phyloP scores from a whole-genome alignment of 1,140 invertebrate genomes.

The Rhopalosiphum padi region DNA sequence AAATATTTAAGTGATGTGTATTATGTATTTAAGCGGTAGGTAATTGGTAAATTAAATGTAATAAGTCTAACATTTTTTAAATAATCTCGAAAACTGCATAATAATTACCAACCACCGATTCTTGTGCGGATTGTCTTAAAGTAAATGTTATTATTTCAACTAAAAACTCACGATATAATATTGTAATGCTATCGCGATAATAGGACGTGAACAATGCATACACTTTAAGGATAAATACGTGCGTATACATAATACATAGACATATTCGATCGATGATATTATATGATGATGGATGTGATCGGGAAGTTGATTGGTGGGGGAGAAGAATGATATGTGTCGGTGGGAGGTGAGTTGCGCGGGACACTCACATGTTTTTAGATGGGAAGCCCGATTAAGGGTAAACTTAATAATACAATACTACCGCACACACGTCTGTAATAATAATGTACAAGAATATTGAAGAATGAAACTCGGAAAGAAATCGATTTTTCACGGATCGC shows the following conservation, averaged over 20 bases:
- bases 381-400: neutral
- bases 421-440: neutral
- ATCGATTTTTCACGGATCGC: neutral
- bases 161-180: neutral
- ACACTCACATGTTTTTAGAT: neutral
- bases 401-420: neutral
- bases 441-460: neutral
- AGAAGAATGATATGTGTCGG: neutral
- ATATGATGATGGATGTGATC: slow-evolving; percentile 29
- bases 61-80: neutral
- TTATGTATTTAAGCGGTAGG: neutral
- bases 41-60: neutral
- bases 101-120: too few species aligned
- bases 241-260: neutral
- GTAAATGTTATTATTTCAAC: neutral
- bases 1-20: neutral
- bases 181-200: neutral
- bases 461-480: neutral
- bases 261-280: neutral
- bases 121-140: neutral
- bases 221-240: neutral
- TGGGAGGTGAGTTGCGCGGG: too few species aligned
- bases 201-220: neutral
- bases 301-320: neutral
- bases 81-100: neutral